Evolutionary conservation across 2,888 invertebrate species (phyloP).

Genomic region (Chloromyia formosa): DNA sequence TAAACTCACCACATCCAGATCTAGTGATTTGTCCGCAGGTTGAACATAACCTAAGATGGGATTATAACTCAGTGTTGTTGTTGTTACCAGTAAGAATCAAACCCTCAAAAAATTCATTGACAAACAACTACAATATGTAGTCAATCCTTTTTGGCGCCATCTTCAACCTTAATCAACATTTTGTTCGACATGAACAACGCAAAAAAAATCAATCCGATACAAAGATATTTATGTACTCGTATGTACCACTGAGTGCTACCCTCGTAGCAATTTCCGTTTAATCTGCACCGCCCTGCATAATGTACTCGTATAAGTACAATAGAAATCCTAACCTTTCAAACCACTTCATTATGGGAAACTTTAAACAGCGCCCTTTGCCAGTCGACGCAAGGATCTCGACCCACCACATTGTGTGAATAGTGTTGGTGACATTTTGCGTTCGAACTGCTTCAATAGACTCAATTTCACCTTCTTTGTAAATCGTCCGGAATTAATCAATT

Average conservation of each 20-base stretch:
- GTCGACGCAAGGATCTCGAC: not conserved
- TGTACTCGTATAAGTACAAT: not conserved
- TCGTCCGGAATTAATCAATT: slow-evolving; percentile 38
- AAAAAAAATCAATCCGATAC: too few species aligned
- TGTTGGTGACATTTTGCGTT: slow-evolving; percentile 35
- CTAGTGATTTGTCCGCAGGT: too few species aligned
- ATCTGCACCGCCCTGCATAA: slow-evolving; percentile 1
- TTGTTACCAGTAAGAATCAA: too few species aligned
- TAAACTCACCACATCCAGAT: too few species aligned
- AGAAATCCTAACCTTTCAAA: not conserved
- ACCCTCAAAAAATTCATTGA: too few species aligned
- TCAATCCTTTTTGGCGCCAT: too few species aligned
- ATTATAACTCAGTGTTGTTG: too few species aligned
- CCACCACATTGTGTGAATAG: slow-evolving; percentile 5
- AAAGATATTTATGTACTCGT: too few species aligned
- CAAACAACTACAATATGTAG: too few species aligned
- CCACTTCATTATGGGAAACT: slow-evolving; percentile 11
- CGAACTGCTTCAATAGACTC: slow-evolving; percentile 23
- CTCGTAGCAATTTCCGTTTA: not conserved
- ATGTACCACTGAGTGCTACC: slow-evolving; percentile 22
- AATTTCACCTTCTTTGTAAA: slow-evolving; percentile 30
- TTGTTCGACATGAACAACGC: too few species aligned
- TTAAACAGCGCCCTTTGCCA: slow-evolving; percentile 11
- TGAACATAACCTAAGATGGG: too few species aligned
- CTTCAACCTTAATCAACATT: too few species aligned